Evolutionary conservation across 1,140 invertebrate genomes (phyloP).

Genomic region (Calliopsis andreniformis): DNA sequence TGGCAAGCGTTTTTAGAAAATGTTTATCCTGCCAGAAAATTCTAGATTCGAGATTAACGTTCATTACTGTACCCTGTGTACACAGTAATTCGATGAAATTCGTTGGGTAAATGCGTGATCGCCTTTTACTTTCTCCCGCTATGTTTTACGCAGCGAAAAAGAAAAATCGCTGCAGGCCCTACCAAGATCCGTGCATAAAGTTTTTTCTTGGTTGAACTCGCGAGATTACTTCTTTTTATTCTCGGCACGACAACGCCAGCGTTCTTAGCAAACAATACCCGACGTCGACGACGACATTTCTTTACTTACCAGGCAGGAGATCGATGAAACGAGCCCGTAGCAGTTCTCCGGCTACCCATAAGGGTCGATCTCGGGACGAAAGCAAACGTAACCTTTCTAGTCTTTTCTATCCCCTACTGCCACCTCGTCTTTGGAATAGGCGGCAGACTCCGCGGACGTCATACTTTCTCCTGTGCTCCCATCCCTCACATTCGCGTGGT

Average conservation of each 20-base stretch:
- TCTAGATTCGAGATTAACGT: too few relatives aligned
- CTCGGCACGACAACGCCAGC: conserved; percentile 45
- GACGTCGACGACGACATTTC: conserved; percentile 46
- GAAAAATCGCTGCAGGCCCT: conserved; percentile 35
- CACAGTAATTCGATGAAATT: conserved; percentile 47
- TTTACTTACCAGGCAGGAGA: conserved; percentile 49
- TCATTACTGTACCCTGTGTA: too few relatives aligned
- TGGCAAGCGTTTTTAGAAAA: too few relatives aligned
- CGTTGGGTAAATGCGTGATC: conserved; percentile 25
- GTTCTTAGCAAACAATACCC: conserved; percentile 55
- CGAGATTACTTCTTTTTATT: conserved; percentile 60
- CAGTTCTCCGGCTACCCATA: conserved; percentile 62
- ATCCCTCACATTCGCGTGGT: conserved; percentile 24
- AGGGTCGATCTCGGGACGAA: conserved; percentile 56
- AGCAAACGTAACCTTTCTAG: conserved; percentile 49
- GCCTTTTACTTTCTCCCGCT: conserved; percentile 11
- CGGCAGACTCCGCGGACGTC: background rate
- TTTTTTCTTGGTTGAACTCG: conserved; percentile 38
- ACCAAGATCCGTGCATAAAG: conserved; percentile 32
- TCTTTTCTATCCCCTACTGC: conserved; percentile 17
- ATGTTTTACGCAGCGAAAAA: background rate
- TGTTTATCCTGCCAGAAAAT: too few relatives aligned
- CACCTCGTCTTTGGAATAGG: background rate
- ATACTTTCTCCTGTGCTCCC: background rate
- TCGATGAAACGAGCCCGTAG: conserved; percentile 61